A percentile compares a stretch with the other conserved stretches of the same genome.
Evolutionary conservation across 2,888 invertebrate genomes (phyloP).

Genomic region (Agrilus mali): DNA sequence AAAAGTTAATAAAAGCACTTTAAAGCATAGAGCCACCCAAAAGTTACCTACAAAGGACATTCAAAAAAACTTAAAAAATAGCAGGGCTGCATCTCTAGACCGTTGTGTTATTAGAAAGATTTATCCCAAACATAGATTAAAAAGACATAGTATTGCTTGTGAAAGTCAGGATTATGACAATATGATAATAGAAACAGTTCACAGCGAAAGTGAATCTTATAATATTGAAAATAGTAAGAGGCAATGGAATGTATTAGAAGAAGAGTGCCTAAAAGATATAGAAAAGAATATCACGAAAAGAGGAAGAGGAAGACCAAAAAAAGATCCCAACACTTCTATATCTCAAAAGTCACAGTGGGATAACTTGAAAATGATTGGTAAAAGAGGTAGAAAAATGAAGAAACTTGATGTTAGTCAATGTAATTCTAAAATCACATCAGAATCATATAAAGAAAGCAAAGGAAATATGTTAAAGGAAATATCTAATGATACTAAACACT

Average conservation of each 20-base stretch:
- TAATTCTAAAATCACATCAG: conserved; percentile 2
- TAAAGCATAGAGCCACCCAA: neutral
- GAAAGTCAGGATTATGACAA: conserved; percentile 10
- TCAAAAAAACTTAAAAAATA: neutral
- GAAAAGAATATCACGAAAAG: neutral
- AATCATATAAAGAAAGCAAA: conserved; percentile 1
- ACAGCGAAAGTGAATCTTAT: conserved; percentile 15
- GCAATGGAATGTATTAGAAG: conserved; percentile 21
- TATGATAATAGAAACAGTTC: conserved; percentile 17
- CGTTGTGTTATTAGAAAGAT: conserved; percentile 9
- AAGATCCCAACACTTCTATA: neutral
- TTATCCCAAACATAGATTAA: conserved; percentile 5
- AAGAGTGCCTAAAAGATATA: conserved; percentile 19
- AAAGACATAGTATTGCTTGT: conserved; percentile 13
- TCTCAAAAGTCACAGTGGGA: conserved; percentile 13
- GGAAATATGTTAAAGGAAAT: neutral
- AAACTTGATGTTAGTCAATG: conserved; percentile 10
- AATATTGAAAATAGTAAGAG: conserved; percentile 13
- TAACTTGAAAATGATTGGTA: conserved; percentile 14
- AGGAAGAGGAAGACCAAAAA: neutral
- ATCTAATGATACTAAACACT: neutral
- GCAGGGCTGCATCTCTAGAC: conserved; percentile 14
- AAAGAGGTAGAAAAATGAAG: conserved; percentile 7
- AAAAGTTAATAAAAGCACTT: conserved; percentile 1
- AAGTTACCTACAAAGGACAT: neutral